Base-by-base conservation (phyloP, 2,888 invertebrate genomes). In the Cephus runcator region DNA sequence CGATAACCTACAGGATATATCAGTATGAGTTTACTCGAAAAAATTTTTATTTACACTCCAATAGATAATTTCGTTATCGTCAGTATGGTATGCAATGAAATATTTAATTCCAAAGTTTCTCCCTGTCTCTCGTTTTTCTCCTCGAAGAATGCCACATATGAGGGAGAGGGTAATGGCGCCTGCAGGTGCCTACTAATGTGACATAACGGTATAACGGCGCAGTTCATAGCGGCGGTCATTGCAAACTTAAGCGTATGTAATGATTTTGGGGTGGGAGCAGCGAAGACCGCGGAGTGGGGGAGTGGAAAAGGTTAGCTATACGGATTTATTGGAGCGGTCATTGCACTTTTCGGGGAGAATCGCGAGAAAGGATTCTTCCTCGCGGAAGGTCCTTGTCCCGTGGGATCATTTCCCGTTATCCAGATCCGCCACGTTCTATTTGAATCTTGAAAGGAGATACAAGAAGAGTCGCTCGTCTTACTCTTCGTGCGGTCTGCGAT, bases 291-390 rank as follows among this genome's bases (percentile, higher is more conserved):
- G 34, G 76, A 73, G 77, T 69, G 40, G 31, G 71, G 71, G 9
- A 4, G 30, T 12, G 35, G 76, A 11, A 68, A 23, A 80, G 79
- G 71, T 56, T 23, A 56, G 79, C 79, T 85, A 81, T 85, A 81
- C 85, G 85, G 86, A 88, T 90, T 91, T 90, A 91, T 91, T 90
- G 90, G 90, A 90, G 88, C 90, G 90, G 91, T 90, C 90, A 88
- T 89, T 91, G 91, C 90, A 90, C 90, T 85, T 86, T 85, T 85
- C 84, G 81, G 35, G 31, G 71, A 71, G 71, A 23, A 71, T 71
- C 3, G 31, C 71, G 71, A 31, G 71, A 33, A 71, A 33, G 71
- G 33, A 31, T 71, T 4, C 71, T 71, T 34, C 23, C 56, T 56
- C 56, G 56, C 56, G 56, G 56, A 56, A 56, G 56, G 56, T 56